phyloP scores from a whole-genome alignment of 2,797 vertebrate genomes.

The Eospalax fontanierii region DNA sequence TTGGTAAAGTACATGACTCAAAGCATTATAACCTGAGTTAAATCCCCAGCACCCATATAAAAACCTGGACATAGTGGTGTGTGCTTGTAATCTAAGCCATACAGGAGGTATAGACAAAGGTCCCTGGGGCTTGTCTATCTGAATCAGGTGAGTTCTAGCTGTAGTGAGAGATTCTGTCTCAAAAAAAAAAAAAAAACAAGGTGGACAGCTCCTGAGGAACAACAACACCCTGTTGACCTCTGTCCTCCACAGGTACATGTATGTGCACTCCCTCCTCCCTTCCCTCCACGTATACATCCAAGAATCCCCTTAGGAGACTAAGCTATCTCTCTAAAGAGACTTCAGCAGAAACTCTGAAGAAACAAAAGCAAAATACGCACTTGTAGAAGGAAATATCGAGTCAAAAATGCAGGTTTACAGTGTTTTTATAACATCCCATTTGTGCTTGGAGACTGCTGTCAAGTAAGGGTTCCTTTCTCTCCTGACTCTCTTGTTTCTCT shows the following conservation, averaged over 20 bases:
- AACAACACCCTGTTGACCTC: neutral
- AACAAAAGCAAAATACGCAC: slow-evolving; percentile 7
- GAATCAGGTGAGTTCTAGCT: neutral
- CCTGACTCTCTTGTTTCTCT: neutral
- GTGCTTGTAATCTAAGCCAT: neutral
- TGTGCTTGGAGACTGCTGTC: neutral
- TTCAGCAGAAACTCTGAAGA: slow-evolving; percentile 3
- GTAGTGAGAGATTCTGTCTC: neutral
- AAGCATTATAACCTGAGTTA: too few species aligned
- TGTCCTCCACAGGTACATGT: neutral
- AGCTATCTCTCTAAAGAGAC: neutral
- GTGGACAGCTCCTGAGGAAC: neutral
- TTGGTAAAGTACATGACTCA: too few species aligned
- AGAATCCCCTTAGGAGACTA: neutral
- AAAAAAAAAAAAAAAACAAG: neutral
- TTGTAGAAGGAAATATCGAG: neutral
- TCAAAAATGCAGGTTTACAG: slow-evolving; percentile 7
- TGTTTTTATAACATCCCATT: neutral
- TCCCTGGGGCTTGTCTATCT: neutral
- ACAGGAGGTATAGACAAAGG: neutral
- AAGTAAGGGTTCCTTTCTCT: neutral
- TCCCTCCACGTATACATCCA: too few species aligned
- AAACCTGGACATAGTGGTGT: neutral
- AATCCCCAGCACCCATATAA: neutral
- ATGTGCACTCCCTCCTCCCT: too few species aligned